Conservation (phyloP, 2,888 invertebrate species). For the Netelia inedita region DNA sequence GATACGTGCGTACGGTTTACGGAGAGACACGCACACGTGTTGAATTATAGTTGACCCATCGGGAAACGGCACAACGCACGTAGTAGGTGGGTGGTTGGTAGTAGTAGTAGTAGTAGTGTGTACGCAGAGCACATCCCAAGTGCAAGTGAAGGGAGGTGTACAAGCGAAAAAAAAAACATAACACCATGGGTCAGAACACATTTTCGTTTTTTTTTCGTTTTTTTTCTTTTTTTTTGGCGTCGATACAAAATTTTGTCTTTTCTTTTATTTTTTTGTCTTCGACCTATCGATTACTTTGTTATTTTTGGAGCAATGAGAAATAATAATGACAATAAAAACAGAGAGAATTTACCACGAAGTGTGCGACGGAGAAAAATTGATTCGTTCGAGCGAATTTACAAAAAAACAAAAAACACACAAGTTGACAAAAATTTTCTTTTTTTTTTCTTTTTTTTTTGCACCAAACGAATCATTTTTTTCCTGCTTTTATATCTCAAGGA, state of each 20-base stretch:
- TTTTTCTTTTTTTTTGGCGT: not conserved
- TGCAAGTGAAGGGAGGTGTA: slow-evolving; percentile 70
- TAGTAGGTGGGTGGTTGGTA: slow-evolving; percentile 61
- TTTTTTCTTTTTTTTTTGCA: not conserved
- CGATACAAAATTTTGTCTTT: not conserved
- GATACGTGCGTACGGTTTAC: slow-evolving; percentile 51
- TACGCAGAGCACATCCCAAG: slow-evolving; percentile 69
- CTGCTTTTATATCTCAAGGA: slow-evolving; percentile 12
- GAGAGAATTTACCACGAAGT: not conserved
- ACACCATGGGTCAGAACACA: slow-evolving; percentile 70
- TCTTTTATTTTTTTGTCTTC: not conserved
- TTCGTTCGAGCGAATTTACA: not conserved
- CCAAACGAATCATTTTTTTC: not conserved
- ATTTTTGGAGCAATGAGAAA: slow-evolving; percentile 34
- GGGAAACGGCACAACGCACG: slow-evolving; percentile 34
- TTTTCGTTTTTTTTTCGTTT: slow-evolving; percentile 31
- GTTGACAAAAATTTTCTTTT: not conserved
- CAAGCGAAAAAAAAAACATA: slow-evolving; percentile 71
- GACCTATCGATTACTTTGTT: not conserved
- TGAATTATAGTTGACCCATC: slow-evolving; percentile 61
- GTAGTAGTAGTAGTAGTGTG: slow-evolving; percentile 61
- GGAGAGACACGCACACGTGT: slow-evolving; percentile 56
- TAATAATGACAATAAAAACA: not conserved
- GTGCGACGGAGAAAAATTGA: slow-evolving; percentile 7
- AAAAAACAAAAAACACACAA: not conserved